phyloP scores from a whole-genome alignment of 2,888 invertebrate genomes.

The Drosophila putrida region DNA sequence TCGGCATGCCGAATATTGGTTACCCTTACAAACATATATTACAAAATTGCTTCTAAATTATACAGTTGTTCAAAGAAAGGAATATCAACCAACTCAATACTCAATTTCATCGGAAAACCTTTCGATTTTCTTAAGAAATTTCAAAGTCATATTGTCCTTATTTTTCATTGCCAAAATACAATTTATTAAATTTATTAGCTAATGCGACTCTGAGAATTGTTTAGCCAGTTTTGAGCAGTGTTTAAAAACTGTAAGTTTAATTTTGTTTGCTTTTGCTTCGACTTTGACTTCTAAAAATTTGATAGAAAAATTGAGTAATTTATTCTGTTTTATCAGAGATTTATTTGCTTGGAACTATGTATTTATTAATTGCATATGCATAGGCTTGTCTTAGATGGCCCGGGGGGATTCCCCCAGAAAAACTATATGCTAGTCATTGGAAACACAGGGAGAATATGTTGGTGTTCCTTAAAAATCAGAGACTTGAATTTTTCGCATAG shows the following conservation, averaged over 20 bases:
- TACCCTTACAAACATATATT: constrained; percentile 37
- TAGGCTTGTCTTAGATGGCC: constrained; percentile 34
- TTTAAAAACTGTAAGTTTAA: no score
- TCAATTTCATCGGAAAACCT: background rate
- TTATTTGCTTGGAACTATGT: constrained; percentile 17
- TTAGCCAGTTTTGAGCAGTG: no score
- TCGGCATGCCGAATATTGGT: constrained; percentile 29
- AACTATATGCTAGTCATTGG: constrained; percentile 14
- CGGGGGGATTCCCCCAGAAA: constrained; percentile 2
- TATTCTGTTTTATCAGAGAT: constrained; percentile 3
- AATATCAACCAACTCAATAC: constrained; percentile 4
- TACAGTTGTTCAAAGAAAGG: constrained; percentile 20
- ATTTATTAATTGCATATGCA: constrained; percentile 16
- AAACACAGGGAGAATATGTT: constrained; percentile 6
- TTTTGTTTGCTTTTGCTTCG: no score
- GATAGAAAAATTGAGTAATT: constrained; percentile 9
- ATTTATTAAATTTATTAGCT: no score
- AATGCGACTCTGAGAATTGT: background rate
- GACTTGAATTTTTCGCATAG: no score
- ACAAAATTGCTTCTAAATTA: constrained; percentile 12
- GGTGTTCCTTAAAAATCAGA: no score
- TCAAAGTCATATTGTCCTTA: background rate
- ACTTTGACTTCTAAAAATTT: background rate
- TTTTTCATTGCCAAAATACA: no score
- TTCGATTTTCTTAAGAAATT: background rate